Evolutionary conservation across 2,113 vertebrate species (phyloP), one percentile per base, ranked within the genome.

Genomic region (Tursiops truncatus): DNA sequence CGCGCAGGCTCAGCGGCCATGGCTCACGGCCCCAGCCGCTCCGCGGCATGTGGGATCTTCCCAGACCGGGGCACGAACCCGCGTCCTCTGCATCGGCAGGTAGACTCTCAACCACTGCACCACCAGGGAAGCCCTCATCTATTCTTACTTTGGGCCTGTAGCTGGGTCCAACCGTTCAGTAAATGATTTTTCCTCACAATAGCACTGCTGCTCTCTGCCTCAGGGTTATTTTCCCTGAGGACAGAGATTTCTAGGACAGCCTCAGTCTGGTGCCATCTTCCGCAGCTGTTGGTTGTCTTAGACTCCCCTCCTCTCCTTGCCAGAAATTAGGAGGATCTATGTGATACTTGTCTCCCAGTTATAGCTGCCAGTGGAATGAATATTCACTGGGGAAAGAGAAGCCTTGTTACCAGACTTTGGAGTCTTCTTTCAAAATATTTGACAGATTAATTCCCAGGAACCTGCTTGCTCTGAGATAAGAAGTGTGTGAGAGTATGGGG

Each of bases 111-210:
- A 12, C 47, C 47, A 47, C 47, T 47, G 47, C 10, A 11, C 47
- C 47, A 47, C 47, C 47, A 12, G 47, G 47, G 47, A 47, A 47
- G 47, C 47, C 47, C 47, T 82, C 0, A 33, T 79, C 31, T 58
- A 0, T 81, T 84, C 28, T 92, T 41, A 80, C 7, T 73, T 44
- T 8, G 12, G 25, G 15, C 10, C 63, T 60, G 60, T 36, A 80
- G 6, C 6, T 3, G 12, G 20, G 8, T 1, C 20, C n/a, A 12
- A 7, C 2, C 5, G 20, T 56, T 53, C 2, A 2, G 56, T 62
- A 47, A 74, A 44, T 65, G 20, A 6, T 71, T 81, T 81, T 80
- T 53, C n/a, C 77, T 65, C 15, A 12, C 3, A 33, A 15, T 10
- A 65, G 44, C 38, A 8, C 25, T 4, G 1, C 44, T n/a, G 9